Base-by-base conservation (phyloP, 2,113 vertebrate species). In the Neoarius graeffei region DNA sequence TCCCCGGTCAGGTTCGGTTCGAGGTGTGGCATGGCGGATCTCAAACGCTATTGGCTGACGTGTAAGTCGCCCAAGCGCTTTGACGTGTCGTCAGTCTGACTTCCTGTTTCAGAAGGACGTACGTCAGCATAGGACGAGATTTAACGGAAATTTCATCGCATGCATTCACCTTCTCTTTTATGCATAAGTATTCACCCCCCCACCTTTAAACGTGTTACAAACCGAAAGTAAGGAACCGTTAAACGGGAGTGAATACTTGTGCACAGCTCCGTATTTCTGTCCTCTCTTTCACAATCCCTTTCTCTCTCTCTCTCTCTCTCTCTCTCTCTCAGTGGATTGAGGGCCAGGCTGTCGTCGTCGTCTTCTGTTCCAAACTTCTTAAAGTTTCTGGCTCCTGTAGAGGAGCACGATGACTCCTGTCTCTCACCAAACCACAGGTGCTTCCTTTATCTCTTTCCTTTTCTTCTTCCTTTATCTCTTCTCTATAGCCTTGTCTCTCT, bases 361-460 rank as follows among this genome's bases (percentile, higher is more conserved):
- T 98, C 98, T 90, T 99, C 98, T 96, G 97, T 99, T 94, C 98
- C 98, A 95, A 99, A 99, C 95, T 99, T 99, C 95, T 96, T 99
- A 95, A 99, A 99, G 97, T 99, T 99, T 96, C 95, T 99, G 97
- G 97, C 97, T 93, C 97, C 98, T 92, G 96, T 99, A 94, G 96
- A 97, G 94, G 97, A 98, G 94, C 97, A 97, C 93, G 97, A 97
- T 94, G 97, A 96, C 95, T 95, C 94, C 91, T 95, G 94, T 93
- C 95, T 97, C 90, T 95, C 95, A 95, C 96, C 94, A 92, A 96
- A 60, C 90, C 89, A 93, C 62, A 94, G 90, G 95, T 91, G 89
- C 86, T 71, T 57, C 48, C 60, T 87, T 23, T 27, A 13, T 25
- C 8, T 23, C 13, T 87, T 5, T 35, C 5, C 11, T 0, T 19